Evolutionary conservation across 23 tunicate genomes (phyloP).

Genomic region (Phallusia fumigata): DNA sequence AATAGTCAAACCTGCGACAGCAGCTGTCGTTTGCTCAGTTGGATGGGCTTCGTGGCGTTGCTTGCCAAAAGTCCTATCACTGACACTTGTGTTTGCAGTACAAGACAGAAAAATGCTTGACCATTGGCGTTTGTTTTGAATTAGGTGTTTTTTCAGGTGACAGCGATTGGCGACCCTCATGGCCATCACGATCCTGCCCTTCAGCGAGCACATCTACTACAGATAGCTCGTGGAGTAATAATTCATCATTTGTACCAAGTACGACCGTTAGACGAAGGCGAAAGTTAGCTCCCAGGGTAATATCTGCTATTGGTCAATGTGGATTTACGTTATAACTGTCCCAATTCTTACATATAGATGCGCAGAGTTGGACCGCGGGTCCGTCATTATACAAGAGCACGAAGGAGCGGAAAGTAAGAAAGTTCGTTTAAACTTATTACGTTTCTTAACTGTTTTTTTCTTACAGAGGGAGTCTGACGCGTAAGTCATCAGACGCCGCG

Average conservation of each 20-base stretch:
- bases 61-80: no score
- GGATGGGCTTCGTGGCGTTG: no score
- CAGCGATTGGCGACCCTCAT: slow-evolving; percentile 5
- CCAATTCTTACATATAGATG: neutral
- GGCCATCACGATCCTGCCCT: neutral
- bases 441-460: neutral
- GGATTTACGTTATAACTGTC: neutral
- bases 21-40: no score
- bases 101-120: no score
- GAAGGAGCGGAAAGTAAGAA: neutral
- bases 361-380: neutral
- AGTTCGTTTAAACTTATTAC: neutral
- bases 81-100: no score
- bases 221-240: neutral
- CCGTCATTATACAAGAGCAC: neutral
- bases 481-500: neutral
- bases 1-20: no score
- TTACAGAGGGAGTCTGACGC: neutral
- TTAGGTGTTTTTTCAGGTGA: neutral
- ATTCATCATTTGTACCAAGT: neutral
- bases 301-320: neutral
- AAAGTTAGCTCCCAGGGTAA: neutral
- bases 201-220: neutral
- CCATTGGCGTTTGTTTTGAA: no score
- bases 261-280: neutral